Base-by-base conservation (phyloP, 2,113 vertebrate species). In the Scomber scombrus region DNA sequence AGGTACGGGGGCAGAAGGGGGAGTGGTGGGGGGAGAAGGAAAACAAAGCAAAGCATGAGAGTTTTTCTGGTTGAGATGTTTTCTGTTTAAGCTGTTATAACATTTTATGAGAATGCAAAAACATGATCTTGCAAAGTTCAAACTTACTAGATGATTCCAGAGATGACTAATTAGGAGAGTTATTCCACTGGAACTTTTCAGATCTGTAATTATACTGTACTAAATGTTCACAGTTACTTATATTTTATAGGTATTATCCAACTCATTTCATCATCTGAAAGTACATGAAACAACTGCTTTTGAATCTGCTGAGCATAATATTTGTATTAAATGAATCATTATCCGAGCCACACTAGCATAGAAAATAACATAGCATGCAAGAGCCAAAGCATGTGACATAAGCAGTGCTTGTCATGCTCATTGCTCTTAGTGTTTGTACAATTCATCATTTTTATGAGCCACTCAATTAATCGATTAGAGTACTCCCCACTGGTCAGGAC, bases 391-490 rank as follows among this genome's bases (percentile, higher is more conserved):
- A 46, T 64, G 78, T 85, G 90, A 86, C 91, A 83, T 23, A 64
- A 92, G 94, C 85, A 87, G 50, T 56, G 91, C 79, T 79, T 75
- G 80, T 93, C 95, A 92, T 93, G 94, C 93, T 95, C 89, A 89
- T 92, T 95, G 88, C 91, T 93, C 90, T 90, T 86, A 92, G 94
- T 88, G 88, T 91, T 92, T 90, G 91, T 90, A 83, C 94, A 94
- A 95, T 96, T 95, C 92, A 97, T 97, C 96, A 97, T 84, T 95
- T 95, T 96, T 96, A 96, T 92, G 94, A 96, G 94, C 92, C 94
- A 95, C 95, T 96, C 95, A 93, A 93, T 94, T 91, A 95, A 97
- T 97, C 95, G 90, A 97, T 97, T 96, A 95, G 95, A 94, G 96
- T 93, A 96, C 95, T 97, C 95, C 95, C 95, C 93, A 92, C 95